These are phyloP conservation scores for Pristionchus arcanus DNA, from an alignment of 2,888 invertebrate species.

Conservation along the genomic window DNA sequence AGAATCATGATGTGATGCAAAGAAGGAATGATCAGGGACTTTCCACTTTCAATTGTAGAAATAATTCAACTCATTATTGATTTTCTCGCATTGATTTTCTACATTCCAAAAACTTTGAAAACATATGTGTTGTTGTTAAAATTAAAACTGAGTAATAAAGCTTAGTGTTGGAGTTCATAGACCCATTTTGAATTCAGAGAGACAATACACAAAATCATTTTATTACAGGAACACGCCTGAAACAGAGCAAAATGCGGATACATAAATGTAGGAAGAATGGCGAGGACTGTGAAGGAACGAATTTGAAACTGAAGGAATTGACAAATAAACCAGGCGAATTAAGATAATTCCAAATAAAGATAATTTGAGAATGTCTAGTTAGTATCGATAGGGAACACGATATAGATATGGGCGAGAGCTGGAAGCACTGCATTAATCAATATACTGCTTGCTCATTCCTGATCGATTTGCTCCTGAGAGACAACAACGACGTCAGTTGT, in stretches of 20 bases:
- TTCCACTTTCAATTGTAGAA: background rate
- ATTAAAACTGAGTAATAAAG: no score
- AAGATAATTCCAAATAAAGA: no score
- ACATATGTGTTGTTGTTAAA: no score
- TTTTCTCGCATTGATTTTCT: no score
- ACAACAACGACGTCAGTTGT: conserved; percentile 58
- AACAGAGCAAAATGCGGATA: background rate
- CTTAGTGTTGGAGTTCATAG: no score
- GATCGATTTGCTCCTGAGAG: conserved; percentile 48
- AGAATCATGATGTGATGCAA: conserved; percentile 55
- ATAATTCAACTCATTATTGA: background rate
- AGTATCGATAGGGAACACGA: background rate
- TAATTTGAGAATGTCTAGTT: no score
- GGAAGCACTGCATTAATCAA: background rate
- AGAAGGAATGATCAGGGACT: conserved; percentile 40
- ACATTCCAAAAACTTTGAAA: no score
- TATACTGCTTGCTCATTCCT: conserved; percentile 17
- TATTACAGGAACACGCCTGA: no score
- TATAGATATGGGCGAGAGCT: background rate
- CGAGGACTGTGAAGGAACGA: background rate
- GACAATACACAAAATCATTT: no score
- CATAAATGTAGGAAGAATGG: background rate
- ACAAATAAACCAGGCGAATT: no score
- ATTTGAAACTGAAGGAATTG: background rate
- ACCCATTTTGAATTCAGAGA: no score